phyloP scores from a whole-genome alignment of 2,113 vertebrate species.

The Cheirogaleus medius region DNA sequence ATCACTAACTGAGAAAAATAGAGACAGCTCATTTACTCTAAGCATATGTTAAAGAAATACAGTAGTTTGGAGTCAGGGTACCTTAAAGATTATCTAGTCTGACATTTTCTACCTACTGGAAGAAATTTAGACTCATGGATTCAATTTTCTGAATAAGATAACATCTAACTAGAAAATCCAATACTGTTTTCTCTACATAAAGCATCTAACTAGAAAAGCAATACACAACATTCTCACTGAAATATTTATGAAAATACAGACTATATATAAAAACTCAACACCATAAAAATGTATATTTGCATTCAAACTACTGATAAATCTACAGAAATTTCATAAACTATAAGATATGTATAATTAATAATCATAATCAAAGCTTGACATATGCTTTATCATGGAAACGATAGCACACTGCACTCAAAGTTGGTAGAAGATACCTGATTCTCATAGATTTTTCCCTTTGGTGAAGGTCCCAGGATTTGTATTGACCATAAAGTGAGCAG shows the following conservation, averaged over 20 bases:
- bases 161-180: constrained; percentile 11
- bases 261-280: not conserved
- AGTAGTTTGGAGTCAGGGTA: not conserved
- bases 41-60: not conserved
- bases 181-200: not conserved
- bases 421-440: not conserved
- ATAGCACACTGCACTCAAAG: not conserved
- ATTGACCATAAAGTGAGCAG: not conserved
- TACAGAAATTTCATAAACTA: not conserved
- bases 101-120: not conserved
- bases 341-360: not conserved
- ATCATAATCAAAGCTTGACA: not conserved
- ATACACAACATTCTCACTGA: constrained; percentile 1
- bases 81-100: not conserved
- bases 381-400: not conserved
- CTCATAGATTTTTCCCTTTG: not conserved
- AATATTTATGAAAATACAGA: constrained; percentile 36
- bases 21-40: not conserved
- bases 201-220: not conserved
- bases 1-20: constrained; percentile 34
- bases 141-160: constrained; percentile 31
- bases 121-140: not conserved
- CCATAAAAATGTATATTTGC: not conserved
- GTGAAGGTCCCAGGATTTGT: not conserved
- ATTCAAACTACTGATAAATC: not conserved